These are phyloP conservation scores for Rallus limicola DNA, from an alignment of 2,113 vertebrate genomes.

Conservation along the genomic window DNA sequence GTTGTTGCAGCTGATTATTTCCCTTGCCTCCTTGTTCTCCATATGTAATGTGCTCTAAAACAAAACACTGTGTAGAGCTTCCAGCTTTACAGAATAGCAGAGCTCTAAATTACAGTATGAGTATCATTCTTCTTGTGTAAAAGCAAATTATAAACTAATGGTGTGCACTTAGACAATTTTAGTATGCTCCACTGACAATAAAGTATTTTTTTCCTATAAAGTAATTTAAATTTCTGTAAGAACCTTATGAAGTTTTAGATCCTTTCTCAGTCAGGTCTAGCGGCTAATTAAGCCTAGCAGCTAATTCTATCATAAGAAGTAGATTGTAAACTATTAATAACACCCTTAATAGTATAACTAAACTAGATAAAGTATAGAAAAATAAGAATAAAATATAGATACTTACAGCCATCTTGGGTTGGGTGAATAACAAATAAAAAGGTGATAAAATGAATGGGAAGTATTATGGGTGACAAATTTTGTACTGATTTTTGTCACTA, in stretches of 20 bases:
- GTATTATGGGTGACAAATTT: background rate
- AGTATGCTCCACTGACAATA: background rate
- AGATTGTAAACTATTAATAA: background rate
- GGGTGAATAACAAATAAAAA: background rate
- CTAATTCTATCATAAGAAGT: background rate
- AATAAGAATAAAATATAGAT: background rate
- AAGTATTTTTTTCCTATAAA: background rate
- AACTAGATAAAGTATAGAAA: background rate
- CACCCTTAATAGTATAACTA: background rate
- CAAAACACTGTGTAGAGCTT: slow-evolving; percentile 18
- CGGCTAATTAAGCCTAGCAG: background rate
- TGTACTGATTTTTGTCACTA: background rate
- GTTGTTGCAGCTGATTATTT: slow-evolving; percentile 57
- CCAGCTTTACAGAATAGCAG: background rate
- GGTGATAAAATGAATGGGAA: background rate
- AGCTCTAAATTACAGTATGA: background rate
- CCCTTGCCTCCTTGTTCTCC: background rate
- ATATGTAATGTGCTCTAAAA: background rate
- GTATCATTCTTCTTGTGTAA: background rate
- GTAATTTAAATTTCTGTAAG: background rate
- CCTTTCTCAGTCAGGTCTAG: background rate
- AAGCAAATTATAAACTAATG: background rate
- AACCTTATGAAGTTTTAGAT: background rate
- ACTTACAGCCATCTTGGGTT: background rate
- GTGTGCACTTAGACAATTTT: background rate